These are phyloP conservation scores for Incurvaria masculella DNA, from an alignment of 2,888 invertebrate genomes.

Conservation along the genomic window DNA sequence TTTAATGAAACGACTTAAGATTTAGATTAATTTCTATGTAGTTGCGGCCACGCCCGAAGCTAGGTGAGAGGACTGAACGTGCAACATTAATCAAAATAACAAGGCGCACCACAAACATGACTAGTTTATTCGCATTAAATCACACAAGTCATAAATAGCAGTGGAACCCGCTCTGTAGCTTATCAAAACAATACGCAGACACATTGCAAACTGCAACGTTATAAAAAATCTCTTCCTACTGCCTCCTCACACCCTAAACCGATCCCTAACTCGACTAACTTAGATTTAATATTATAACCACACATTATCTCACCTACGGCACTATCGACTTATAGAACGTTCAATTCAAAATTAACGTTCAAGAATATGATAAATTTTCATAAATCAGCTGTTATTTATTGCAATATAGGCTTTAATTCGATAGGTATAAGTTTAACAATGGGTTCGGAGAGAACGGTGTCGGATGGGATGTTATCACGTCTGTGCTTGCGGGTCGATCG, in stretches of 20 bases:
- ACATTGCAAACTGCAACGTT: slow-evolving; percentile 37
- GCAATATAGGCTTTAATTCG: slow-evolving; percentile 52
- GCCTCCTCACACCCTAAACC: slow-evolving; percentile 10
- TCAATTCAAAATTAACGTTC: slow-evolving; percentile 54
- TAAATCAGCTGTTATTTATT: slow-evolving; percentile 53
- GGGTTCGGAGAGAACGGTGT: too few species aligned
- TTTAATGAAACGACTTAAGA: too few species aligned
- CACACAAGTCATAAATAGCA: slow-evolving; percentile 51
- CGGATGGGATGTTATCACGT: not conserved
- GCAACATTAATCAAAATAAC: slow-evolving; percentile 47
- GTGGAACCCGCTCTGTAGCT: slow-evolving; percentile 53
- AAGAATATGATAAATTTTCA: slow-evolving; percentile 55
- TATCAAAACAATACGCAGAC: slow-evolving; percentile 59
- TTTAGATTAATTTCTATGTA: too few species aligned
- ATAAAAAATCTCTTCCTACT: slow-evolving; percentile 34
- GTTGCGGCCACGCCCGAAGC: slow-evolving; percentile 21
- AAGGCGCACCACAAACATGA: slow-evolving; percentile 32
- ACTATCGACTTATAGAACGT: slow-evolving; percentile 27
- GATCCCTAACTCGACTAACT: not conserved
- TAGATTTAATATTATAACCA: not conserved
- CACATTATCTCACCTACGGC: slow-evolving; percentile 21
- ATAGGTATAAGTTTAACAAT: slow-evolving; percentile 19
- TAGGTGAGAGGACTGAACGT: slow-evolving; percentile 37
- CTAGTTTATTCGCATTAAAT: slow-evolving; percentile 58
- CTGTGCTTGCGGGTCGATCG: not conserved